Percentiles rank a stretch among this genome's conserved stretches.
Conservation (phyloP, 2,113 vertebrate genomes). For the Pungitius pungitius region DNA sequence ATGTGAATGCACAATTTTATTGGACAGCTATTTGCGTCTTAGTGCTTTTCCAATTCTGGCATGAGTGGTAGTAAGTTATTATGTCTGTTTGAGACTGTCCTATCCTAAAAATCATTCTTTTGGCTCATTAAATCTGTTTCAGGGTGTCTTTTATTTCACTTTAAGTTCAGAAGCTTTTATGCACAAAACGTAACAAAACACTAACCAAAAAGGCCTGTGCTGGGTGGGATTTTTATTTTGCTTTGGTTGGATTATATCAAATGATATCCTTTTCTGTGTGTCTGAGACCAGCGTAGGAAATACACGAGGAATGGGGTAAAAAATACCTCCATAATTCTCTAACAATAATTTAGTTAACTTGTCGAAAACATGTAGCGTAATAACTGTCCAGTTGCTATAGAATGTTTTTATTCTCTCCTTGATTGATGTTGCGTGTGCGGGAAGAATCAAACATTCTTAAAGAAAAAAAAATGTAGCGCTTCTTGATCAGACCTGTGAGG, state of each 20-base stretch:
- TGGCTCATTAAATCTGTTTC: conserved; percentile 17
- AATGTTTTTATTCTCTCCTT: no score
- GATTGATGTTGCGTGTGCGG: no score
- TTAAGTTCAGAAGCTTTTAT: conserved; percentile 7
- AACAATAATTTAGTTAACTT: no score
- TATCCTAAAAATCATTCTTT: not conserved
- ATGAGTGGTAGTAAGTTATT: not conserved
- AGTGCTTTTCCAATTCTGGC: not conserved
- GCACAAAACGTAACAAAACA: conserved; percentile 18
- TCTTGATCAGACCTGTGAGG: no score
- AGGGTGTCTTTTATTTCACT: conserved; percentile 24
- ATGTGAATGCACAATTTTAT: not conserved
- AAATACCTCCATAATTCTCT: no score
- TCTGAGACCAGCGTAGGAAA: no score
- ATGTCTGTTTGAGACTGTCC: not conserved
- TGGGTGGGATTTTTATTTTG: not conserved
- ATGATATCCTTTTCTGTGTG: conserved; percentile 12
- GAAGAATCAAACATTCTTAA: no score
- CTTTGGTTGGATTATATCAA: conserved; percentile 28
- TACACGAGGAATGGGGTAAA: no score
- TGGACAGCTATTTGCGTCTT: not conserved
- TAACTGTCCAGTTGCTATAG: no score
- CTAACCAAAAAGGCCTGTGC: not conserved
- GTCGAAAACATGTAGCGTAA: no score
- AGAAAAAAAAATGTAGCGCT: no score